These are phyloP conservation scores for Enteromius anoplus DNA, from an alignment of 2,797 vertebrate genomes.

Conservation along the genomic window DNA sequence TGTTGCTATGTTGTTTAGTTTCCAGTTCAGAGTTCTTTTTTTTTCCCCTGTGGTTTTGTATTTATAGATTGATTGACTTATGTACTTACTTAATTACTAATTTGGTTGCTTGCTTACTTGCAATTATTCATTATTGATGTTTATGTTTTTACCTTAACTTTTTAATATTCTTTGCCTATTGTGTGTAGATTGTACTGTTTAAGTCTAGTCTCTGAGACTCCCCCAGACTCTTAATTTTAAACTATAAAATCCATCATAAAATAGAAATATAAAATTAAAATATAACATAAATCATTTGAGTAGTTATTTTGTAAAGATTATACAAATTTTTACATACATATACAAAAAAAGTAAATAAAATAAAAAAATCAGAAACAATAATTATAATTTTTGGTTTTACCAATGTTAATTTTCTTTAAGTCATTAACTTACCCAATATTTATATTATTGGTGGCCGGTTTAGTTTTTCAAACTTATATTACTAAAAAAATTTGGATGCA, in stretches of 20 bases:
- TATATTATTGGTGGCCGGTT: background rate
- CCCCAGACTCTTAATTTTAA: background rate
- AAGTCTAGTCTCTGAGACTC: background rate
- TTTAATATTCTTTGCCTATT: background rate
- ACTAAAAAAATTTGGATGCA: background rate
- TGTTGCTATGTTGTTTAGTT: conserved; percentile 11
- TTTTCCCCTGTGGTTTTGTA: background rate
- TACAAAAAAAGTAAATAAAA: background rate
- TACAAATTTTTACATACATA: background rate
- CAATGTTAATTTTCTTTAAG: background rate
- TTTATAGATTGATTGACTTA: background rate
- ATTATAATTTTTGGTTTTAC: background rate
- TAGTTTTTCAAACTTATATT: background rate
- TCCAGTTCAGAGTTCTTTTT: background rate
- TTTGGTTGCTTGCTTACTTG: background rate
- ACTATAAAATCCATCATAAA: background rate
- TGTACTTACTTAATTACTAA: background rate
- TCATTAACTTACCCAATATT: background rate
- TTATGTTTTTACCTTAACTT: background rate
- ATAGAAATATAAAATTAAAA: background rate
- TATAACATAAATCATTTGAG: background rate
- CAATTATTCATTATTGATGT: background rate
- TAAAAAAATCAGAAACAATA: background rate
- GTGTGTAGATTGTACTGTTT: background rate
- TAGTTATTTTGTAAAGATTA: background rate